Evolutionary conservation across 2,888 invertebrate genomes (phyloP).

Genomic region (Andrena fulva): DNA sequence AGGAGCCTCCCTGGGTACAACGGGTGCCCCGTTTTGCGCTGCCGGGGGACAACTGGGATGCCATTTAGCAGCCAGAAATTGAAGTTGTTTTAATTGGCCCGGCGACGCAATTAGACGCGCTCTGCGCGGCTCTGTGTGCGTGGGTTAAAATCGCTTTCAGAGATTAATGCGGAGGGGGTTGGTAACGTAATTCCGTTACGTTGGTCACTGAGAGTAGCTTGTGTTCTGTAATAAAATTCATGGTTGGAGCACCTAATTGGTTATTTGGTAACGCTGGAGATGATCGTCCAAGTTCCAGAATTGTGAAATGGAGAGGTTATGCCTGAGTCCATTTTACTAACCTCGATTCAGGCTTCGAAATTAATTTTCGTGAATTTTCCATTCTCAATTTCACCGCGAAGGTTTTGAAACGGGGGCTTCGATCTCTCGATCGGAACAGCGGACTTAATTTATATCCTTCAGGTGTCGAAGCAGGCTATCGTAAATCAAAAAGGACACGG

Average conservation of each 20-base stretch:
- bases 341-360: neutral
- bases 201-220: too few species aligned
- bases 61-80: slow-evolving; percentile 16
- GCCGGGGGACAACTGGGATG: slow-evolving; percentile 19
- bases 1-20: slow-evolving; percentile 13
- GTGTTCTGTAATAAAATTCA: too few species aligned
- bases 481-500: slow-evolving; percentile 40
- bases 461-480: slow-evolving; percentile 13
- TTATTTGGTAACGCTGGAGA: too few species aligned
- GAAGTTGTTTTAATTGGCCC: neutral
- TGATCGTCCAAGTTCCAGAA: neutral
- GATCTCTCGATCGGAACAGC: slow-evolving; percentile 15
- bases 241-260: too few species aligned
- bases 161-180: too few species aligned
- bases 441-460: slow-evolving; percentile 29
- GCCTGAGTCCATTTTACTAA: neutral
- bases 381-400: neutral
- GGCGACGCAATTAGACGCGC: too few species aligned
- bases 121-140: too few species aligned
- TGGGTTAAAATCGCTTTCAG: too few species aligned
- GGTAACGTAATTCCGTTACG: too few species aligned
- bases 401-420: neutral
- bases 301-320: too few species aligned
- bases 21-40: slow-evolving; percentile 24
- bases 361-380: neutral